Percentiles rank a stretch among this genome's conserved stretches.
Evolutionary conservation across 2,888 invertebrate genomes (phyloP).

Genomic region (Chironomus tentans): DNA sequence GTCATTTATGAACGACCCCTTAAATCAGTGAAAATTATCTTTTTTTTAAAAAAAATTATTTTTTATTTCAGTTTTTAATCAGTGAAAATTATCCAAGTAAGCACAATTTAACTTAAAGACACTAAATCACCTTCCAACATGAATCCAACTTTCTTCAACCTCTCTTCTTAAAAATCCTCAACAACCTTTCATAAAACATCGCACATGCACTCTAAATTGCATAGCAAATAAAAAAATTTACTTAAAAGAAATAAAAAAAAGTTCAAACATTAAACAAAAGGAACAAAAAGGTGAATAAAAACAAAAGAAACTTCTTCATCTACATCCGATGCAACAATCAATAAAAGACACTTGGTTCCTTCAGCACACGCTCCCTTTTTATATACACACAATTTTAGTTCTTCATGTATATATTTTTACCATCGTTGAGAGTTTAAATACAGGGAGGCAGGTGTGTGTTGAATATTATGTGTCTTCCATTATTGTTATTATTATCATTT

Average conservation of each 20-base stretch:
- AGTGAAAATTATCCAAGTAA: too few relatives aligned
- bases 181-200: too few relatives aligned
- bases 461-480: constrained; percentile 13
- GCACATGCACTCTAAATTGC: too few relatives aligned
- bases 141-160: too few relatives aligned
- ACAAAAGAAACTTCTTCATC: not conserved
- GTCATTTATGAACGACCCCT: too few relatives aligned
- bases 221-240: too few relatives aligned
- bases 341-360: constrained; percentile 27
- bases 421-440: not conserved
- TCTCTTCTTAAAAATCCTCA: too few relatives aligned
- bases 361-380: constrained; percentile 25
- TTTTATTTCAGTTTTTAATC: too few relatives aligned
- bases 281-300: not conserved
- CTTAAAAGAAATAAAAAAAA: not conserved
- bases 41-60: too few relatives aligned
- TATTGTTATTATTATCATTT: constrained; percentile 1
- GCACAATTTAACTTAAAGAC: too few relatives aligned
- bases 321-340: constrained; percentile 19
- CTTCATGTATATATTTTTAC: not conserved
- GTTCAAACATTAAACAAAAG: not conserved
- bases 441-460: constrained; percentile 26
- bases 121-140: too few relatives aligned
- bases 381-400: not conserved
- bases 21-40: too few relatives aligned